Base-by-base conservation (phyloP, 2,797 vertebrate genomes). In the Sebastes steindachneri region DNA sequence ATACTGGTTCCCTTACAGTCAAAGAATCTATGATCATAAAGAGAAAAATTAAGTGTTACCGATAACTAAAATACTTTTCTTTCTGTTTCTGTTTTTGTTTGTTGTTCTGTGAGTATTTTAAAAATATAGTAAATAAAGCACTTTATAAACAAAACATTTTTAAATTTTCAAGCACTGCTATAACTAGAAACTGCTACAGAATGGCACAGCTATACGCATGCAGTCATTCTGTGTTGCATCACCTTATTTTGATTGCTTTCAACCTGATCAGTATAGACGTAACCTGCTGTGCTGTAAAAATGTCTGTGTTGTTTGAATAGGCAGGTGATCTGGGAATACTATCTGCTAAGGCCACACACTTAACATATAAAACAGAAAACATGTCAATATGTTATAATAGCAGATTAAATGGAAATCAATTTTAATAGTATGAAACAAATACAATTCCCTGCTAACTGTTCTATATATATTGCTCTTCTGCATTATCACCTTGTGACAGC, bases 401-500 rank as follows among this genome's bases (percentile, higher is more conserved):
- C 2, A 68, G 23, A 37, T 23, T 23, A 26, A 62, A 65, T 53
- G 1, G 12, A 23, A 48, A 77, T 29, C 14, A 1, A 31, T 26
- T 37, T 23, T 5, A 37, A 14, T 21, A 57, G 6, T 8, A 23
- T 31, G 31, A 66, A 57, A 35, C 11, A 68, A 33, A 72, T 17
- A 23, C 4, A 65, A 5, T 11, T 19, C 7, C 8, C 4, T 41
- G 21, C 23, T 23, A 3, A 53, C 19, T 35, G 7, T 31, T 29
- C 1, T 28, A 23, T 0, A 11, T 12, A 45, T 17, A 33, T 17
- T 37, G 3, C 14, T 70, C 45, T 45, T 8, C 15, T 28, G 37
- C 5, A 53, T 75, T 21, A 21, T 37, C 62, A 94, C 98, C 98
- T 96, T 23, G 97, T 99, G 31, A 99, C 97, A 0, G 97, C 97